Base-by-base conservation (phyloP, 2,888 invertebrate species). In the Boloria selene region DNA sequence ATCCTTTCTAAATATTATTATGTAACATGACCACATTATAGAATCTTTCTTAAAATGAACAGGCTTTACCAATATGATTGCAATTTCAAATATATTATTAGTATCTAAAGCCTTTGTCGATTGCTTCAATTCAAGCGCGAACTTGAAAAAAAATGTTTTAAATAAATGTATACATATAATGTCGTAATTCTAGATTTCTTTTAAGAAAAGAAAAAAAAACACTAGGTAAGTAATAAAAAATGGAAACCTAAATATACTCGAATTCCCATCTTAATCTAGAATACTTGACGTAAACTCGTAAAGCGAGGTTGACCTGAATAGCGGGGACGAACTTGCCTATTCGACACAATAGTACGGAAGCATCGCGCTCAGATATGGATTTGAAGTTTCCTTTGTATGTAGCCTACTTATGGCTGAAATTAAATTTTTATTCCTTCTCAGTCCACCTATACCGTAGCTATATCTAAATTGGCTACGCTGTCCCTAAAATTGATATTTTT, bases 221-320 rank as follows among this genome's bases (percentile, higher is more conserved):
- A 49, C 49, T 17, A 49, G n/a, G 2, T 45, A 47, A 62, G 54
- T 22, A 22, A 65, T 60, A 68, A 65, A 68, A 68, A 66, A 59
- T 60, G 50, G 31, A 64, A 59, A 31, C n/a, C 26, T 47, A 18
- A 52, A 64, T 64, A 51, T 58, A 58, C 56, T 64, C 14, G 50
- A 50, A 47, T 45, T 64, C 52, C 50, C 45, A 53, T 62, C 44
- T 60, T 69, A 65, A 65, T 69, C 68, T 65, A 63, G 66, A 65
- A 69, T 69, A 45, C 59, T 68, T 63, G 65, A 65, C 62, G 62
- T 59, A 59, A 55, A 65, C 68, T 65, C 68, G 55, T 66, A 66
- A 69, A 69, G 66, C 62, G 66, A 65, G 66, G 66, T 69, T 69
- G 68, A 69, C 68, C 68, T 66, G 60, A 61, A 69, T 66, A 65